Base-by-base conservation (phyloP, 2,113 vertebrate species). In the Syrmaticus mikado region DNA sequence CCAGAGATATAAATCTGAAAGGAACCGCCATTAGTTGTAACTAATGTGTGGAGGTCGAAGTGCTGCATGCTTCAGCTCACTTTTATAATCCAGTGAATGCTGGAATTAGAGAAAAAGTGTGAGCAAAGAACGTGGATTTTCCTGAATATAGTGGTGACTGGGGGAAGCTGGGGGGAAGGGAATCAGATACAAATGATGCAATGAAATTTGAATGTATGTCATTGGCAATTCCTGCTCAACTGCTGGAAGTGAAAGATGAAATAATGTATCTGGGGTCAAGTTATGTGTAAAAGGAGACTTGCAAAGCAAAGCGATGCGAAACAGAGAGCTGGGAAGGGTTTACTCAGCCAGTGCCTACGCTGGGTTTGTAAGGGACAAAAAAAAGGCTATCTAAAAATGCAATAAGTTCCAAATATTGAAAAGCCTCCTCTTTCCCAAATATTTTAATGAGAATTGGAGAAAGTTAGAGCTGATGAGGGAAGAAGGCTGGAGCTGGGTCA, bases 31-130 rank as follows among this genome's bases (percentile, higher is more conserved):
- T 5, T 2, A 20, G n/a, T 13, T 30, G 15, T 10, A 19, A 27
- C 4, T 12, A 45, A 0, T 0, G 3, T 8, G 1, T 1, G 3
- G 30, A 57, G 36, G 41, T 17, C 34, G 30, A 25, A 52, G 8
- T 3, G 53, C 22, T 62, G n/a, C n/a, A 22, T 62, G 82, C 82
- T 82, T 48, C 71, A 66, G 1, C 34, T 12, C 8, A 14, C 24
- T 40, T 28, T 36, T 10, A 1, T 11, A 32, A 8, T 5, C 13
- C 0, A 0, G 1, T 12, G 14, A 25, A 28, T 10, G 32, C 28
- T 50, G 34, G 67, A 38, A n/a, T 2, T 19, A 12, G 34, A 64
- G 16, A 36, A 13, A 64, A 38, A 21, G 48, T 28, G 46, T 36
- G 12, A 30, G 25, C 8, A 7, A 46, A 53, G 30, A 38, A 22